Evolutionary conservation across 2,113 vertebrate species (phyloP).

Genomic region (Coptodon bakossiorum): DNA sequence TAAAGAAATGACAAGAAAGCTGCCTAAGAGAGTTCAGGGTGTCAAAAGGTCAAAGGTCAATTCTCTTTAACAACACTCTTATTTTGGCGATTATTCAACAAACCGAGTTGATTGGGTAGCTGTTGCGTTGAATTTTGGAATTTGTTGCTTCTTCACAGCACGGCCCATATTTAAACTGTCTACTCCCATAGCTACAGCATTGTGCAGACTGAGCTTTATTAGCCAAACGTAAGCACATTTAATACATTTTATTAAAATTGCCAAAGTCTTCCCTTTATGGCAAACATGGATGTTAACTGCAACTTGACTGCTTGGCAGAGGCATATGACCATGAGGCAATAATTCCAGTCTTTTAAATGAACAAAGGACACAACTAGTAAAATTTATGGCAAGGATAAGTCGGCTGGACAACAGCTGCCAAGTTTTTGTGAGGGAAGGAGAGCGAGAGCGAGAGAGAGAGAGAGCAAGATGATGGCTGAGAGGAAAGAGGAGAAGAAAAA

Average conservation of each 20-base stretch:
- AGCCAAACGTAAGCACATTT: neutral
- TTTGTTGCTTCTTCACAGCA: neutral
- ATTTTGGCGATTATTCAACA: neutral
- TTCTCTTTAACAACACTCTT: neutral
- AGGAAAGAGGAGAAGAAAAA: conserved; percentile 13
- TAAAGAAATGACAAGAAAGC: neutral
- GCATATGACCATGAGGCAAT: neutral
- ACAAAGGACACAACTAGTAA: conserved; percentile 15
- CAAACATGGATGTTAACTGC: neutral
- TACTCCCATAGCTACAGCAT: neutral
- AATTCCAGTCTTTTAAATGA: conserved; percentile 31
- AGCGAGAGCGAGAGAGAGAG: neutral
- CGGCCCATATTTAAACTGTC: neutral
- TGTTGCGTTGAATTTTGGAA: neutral
- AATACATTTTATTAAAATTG: neutral
- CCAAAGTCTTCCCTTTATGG: neutral
- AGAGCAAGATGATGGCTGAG: neutral
- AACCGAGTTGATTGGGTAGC: neutral
- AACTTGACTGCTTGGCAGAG: neutral
- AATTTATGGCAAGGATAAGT: conserved; percentile 30
- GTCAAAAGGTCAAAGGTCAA: neutral
- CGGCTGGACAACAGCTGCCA: conserved; percentile 27
- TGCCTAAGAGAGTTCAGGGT: neutral
- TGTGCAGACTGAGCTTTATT: neutral
- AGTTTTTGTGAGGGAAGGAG: neutral